Conservation (phyloP, 2,888 invertebrate genomes). For the Hirtodrosophila trivittata region DNA sequence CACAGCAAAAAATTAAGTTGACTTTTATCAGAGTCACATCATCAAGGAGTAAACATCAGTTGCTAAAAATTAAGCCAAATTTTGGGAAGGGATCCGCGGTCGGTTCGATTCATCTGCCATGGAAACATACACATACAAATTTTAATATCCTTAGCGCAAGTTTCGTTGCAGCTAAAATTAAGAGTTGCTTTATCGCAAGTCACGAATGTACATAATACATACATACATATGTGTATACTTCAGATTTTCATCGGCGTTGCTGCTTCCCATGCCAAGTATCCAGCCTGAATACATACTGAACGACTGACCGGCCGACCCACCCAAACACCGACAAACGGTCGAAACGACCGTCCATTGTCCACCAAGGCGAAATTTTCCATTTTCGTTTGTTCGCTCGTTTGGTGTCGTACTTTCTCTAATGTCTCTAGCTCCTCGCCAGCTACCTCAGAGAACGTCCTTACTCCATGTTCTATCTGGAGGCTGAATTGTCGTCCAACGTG, state of each 20-base stretch:
- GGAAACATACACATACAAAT: constrained; percentile 38
- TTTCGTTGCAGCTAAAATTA: constrained; percentile 74
- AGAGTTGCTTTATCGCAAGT: constrained; percentile 72
- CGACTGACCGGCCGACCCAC: constrained; percentile 39
- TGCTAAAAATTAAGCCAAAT: constrained; percentile 58
- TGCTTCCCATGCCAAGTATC: constrained; percentile 24
- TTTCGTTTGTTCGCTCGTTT: constrained; percentile 64
- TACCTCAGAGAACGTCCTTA: constrained; percentile 60
- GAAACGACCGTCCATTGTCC: constrained; percentile 55
- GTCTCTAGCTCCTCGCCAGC: constrained; percentile 73
- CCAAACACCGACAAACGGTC: constrained; percentile 25
- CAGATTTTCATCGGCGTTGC: constrained; percentile 69
- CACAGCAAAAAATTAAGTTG: no score
- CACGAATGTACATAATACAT: constrained; percentile 41
- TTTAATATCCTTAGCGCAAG: constrained; percentile 70
- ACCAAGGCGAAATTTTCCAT: constrained; percentile 76
- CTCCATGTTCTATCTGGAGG: constrained; percentile 48
- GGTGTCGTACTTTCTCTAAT: constrained; percentile 72
- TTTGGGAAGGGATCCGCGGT: constrained; percentile 15
- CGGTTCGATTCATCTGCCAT: constrained; percentile 47
- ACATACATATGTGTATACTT: constrained; percentile 59
- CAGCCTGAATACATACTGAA: constrained; percentile 33
- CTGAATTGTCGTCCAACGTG: constrained; percentile 58
- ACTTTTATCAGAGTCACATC: no score
- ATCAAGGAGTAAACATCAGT: constrained; percentile 30